Base-by-base conservation (phyloP, 2,888 invertebrate genomes). In the Melolontha melolontha region DNA sequence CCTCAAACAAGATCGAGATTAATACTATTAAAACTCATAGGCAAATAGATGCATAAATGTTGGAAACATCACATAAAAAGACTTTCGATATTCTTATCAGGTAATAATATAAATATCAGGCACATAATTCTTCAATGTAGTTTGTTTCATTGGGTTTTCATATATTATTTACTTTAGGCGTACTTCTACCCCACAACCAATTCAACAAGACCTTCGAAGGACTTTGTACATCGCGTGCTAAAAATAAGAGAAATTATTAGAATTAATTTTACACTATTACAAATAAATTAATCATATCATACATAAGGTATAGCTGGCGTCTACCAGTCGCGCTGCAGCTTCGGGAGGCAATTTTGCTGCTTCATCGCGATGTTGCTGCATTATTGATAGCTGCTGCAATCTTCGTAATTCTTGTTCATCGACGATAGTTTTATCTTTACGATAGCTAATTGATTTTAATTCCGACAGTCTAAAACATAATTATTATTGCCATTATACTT, bases 101-200 rank as follows among this genome's bases (percentile, higher is more conserved):
- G 10, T 34, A 34, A 34, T 8, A 5, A n/a, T 42, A 42, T 57
- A 42, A 57, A 42, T 12, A 59, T 59, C 44, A 66, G 66, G 66
- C 66, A 66, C 66, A 42, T 49, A 54, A 52, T 64, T 64, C 22
- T 22, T 22, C 44, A 34, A 10, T 34, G 34, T 34, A 34, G 34
- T 34, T 39, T 29, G 29, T 12, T 2, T 34, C 44, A 47, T 47
- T 12, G 14, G 11, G 16, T 44, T 27, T n/a, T 69, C 79, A 82
- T 73, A 81, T 77, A 71, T 83, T 80, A 70, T 82, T 82, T 67
- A 88, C 87, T 84, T 88, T 89, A n/a, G 89, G 89, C 29, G 89
- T 89, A 77, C 90, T 91, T 80, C 89, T 91, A 71, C 93, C 93
- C 88, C 92, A 90, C 68, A 93, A 85, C 93, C 93, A 93, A 83